Conservation (phyloP, 2,113 vertebrate genomes). For the Marmota flaviventris region DNA sequence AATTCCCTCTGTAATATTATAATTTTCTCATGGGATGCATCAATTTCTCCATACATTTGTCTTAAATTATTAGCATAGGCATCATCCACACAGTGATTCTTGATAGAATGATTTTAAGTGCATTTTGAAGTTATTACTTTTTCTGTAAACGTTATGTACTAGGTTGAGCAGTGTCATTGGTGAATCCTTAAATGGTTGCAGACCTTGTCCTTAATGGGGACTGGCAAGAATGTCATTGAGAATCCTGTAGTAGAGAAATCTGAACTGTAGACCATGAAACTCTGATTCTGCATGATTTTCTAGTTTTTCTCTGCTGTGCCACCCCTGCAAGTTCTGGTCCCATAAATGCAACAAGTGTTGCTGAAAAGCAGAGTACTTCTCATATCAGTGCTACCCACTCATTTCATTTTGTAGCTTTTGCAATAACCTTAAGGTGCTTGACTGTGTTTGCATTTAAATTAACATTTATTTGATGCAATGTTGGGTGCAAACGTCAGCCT, state of each 20-base stretch:
- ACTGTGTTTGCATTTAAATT: conserved; percentile 23
- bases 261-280: background rate
- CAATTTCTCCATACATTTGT: background rate
- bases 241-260: background rate
- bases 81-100: background rate
- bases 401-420: background rate
- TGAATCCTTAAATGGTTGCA: background rate
- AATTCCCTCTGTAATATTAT: background rate
- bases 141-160: background rate
- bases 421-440: conserved; percentile 34
- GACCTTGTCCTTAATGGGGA: background rate
- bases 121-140: background rate
- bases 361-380: background rate
- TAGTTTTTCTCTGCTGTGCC: rapidly evolving
- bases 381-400: background rate
- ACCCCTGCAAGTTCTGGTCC: background rate
- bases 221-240: background rate
- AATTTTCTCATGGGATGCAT: conserved; percentile 28
- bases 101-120: background rate
- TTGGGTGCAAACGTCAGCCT: background rate
- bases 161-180: background rate
- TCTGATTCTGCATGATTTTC: background rate
- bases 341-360: background rate
- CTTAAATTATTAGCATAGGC: background rate
- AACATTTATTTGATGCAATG: conserved; percentile 12